These are phyloP conservation scores for Cotesia glomerata DNA, from an alignment of 1,140 invertebrate species.

Conservation along the genomic window DNA sequence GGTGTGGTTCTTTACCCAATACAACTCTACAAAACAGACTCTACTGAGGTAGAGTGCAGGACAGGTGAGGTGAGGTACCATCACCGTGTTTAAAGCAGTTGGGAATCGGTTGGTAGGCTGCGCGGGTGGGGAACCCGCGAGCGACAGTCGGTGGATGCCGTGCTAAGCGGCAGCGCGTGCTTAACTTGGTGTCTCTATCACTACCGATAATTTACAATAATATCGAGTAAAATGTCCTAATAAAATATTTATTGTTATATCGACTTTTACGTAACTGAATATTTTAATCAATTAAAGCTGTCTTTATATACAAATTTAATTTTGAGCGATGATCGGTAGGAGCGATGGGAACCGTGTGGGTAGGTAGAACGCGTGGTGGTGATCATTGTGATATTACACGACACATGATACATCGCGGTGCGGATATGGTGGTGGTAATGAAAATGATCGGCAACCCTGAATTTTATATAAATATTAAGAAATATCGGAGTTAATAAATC, in stretches of 20 bases:
- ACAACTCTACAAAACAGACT: background rate
- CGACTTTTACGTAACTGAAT: too few species aligned
- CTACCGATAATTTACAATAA: background rate
- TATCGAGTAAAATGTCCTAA: background rate
- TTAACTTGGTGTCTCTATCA: constrained; percentile 5
- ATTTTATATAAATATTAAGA: background rate
- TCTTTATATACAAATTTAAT: background rate
- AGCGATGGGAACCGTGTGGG: constrained; percentile 3
- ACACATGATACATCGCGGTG: too few species aligned
- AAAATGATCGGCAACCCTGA: constrained; percentile 7
- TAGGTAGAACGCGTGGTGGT: constrained; percentile 2
- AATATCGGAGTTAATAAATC: background rate
- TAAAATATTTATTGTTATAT: background rate
- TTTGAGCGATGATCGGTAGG: background rate
- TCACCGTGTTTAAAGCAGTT: background rate
- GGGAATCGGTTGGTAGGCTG: background rate
- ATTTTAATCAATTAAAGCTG: too few species aligned
- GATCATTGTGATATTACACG: too few species aligned
- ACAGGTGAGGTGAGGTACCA: background rate
- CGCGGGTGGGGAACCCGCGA: constrained; percentile 37
- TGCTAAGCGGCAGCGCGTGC: constrained; percentile 30
- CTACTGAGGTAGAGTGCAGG: background rate
- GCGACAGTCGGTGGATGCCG: constrained; percentile 37
- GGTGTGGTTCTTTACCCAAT: constrained; percentile 6
- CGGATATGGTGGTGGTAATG: background rate